Evolutionary conservation across 2,888 invertebrate species (phyloP).

Genomic region (Exocentrus adspersus): DNA sequence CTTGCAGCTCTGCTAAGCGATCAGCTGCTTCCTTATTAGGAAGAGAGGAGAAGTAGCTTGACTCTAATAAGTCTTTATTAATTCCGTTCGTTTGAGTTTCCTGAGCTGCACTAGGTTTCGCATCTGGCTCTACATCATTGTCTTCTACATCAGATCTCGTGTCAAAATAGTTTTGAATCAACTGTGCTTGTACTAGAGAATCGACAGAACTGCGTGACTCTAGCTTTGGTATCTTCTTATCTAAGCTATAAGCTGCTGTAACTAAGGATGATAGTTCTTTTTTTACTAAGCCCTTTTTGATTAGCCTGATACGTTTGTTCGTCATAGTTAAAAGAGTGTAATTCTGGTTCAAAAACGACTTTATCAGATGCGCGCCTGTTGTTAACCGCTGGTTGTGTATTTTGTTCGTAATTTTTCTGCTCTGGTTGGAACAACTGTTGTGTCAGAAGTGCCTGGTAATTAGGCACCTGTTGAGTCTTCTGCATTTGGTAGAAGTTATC

Average conservation of each 20-base stretch:
- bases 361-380: conserved; percentile 56
- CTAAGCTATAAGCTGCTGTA: conserved; percentile 49
- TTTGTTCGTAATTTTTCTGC: conserved; percentile 61
- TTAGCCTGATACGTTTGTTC: conserved; percentile 57
- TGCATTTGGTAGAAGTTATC: conserved; percentile 49
- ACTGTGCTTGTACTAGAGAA: conserved; percentile 51
- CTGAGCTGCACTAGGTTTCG: conserved; percentile 40
- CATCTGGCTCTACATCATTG: conserved; percentile 52
- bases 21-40: conserved; percentile 73
- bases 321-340: conserved; percentile 64
- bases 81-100: conserved; percentile 24
- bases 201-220: conserved; percentile 34
- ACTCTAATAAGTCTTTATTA: conserved; percentile 60
- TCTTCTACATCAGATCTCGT: conserved; percentile 37
- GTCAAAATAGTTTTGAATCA: conserved; percentile 54
- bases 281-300: conserved; percentile 39
- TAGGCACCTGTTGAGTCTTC: conserved; percentile 46
- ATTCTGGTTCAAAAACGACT: conserved; percentile 62
- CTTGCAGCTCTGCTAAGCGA: conserved; percentile 69
- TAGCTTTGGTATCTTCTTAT: conserved; percentile 10
- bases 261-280: conserved; percentile 46
- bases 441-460: conserved; percentile 35
- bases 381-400: conserved; percentile 35
- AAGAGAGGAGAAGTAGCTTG: conserved; percentile 67
- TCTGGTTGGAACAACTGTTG: conserved; percentile 60